phyloP scores from a whole-genome alignment of 1,140 invertebrate species.

The Protaetia brevitarsis region DNA sequence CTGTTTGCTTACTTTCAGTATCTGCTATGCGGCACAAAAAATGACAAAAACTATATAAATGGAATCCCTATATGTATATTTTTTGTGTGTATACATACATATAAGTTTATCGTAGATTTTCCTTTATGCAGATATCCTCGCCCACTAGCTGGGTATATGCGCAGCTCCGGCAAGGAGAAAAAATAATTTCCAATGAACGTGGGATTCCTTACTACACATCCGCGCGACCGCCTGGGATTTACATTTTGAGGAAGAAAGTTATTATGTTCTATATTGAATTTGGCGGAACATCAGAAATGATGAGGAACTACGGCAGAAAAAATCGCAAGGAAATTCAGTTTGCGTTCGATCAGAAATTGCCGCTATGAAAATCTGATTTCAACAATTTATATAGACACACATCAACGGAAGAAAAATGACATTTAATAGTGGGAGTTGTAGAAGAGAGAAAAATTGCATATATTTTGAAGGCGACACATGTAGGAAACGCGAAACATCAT shows the following conservation, averaged over 20 bases:
- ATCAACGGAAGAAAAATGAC: background rate
- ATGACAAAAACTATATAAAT: constrained; percentile 12
- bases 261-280: constrained; percentile 18
- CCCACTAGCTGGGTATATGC: background rate
- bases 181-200: constrained; percentile 8
- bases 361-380: constrained; percentile 10
- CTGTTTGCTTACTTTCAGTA: background rate
- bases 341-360: constrained; percentile 1
- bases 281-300: constrained; percentile 10
- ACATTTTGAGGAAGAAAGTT: constrained; percentile 11
- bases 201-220: background rate
- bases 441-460: background rate
- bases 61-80: background rate
- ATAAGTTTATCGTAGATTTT: background rate
- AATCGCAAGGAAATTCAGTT: constrained; percentile 3
- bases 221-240: background rate
- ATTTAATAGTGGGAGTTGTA: background rate
- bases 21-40: background rate
- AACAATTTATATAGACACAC: background rate
- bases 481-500: background rate
- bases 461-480: background rate
- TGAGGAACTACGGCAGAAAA: background rate
- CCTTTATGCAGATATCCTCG: background rate
- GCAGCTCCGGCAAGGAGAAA: background rate
- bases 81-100: background rate